A percentile compares a stretch with the other conserved stretches of the same genome.
Conservation (phyloP, 2,113 vertebrate genomes). For the Vanacampus margaritifer region DNA sequence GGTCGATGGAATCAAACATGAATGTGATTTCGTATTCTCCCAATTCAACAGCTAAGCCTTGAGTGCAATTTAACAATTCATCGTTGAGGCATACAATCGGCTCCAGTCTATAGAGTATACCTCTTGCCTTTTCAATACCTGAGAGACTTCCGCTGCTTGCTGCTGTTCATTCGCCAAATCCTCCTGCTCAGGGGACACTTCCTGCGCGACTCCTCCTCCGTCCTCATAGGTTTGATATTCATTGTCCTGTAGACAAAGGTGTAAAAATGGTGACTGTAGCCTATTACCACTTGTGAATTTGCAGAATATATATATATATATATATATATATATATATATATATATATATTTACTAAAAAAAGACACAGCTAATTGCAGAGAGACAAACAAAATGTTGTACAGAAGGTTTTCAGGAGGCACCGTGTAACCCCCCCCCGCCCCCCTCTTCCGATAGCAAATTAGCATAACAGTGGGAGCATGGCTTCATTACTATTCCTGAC, state of each 20-base stretch:
- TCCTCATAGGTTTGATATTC: slow-evolving; percentile 79
- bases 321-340: no score
- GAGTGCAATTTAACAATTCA: background rate
- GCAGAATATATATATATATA: no score
- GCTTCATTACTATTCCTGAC: slow-evolving; percentile 78
- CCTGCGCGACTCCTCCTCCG: slow-evolving; percentile 70
- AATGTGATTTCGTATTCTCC: background rate
- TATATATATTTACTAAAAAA: no score
- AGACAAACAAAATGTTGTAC: slow-evolving; percentile 49
- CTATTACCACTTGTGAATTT: background rate
- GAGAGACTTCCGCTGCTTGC: slow-evolving; percentile 65
- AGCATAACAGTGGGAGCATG: slow-evolving; percentile 78
- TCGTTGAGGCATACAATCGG: no score
- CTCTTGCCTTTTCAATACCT: slow-evolving; percentile 80
- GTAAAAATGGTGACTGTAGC: background rate
- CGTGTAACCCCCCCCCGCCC: slow-evolving; percentile 30
- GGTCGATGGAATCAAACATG: background rate
- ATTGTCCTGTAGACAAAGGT: slow-evolving; percentile 58
- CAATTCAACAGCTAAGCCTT: background rate
- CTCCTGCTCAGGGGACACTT: slow-evolving; percentile 40
- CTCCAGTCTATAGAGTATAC: slow-evolving; percentile 48
- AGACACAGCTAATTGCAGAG: slow-evolving; percentile 19
- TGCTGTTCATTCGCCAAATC: slow-evolving; percentile 60
- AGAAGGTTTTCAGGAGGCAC: slow-evolving; percentile 52
- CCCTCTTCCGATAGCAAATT: slow-evolving; percentile 51